These are phyloP conservation scores for Dipodomys stephensi DNA, from an alignment of 2,113 vertebrate genomes.

Conservation along the genomic window DNA sequence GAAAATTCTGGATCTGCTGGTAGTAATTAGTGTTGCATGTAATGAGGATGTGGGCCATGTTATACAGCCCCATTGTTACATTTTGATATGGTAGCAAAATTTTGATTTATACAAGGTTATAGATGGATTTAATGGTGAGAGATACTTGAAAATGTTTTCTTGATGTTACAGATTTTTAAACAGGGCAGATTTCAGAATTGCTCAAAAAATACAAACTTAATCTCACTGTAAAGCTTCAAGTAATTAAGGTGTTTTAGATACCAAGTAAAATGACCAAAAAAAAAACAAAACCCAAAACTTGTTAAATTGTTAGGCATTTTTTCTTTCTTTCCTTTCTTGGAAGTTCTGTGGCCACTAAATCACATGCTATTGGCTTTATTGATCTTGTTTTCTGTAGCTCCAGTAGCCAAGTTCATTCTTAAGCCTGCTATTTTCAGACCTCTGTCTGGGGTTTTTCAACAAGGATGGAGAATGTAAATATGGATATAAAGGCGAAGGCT, in stretches of 20 bases:
- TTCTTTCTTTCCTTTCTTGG: background rate
- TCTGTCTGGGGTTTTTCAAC: constrained; percentile 64
- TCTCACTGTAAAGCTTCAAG: constrained; percentile 70
- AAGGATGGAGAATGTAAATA: constrained; percentile 57
- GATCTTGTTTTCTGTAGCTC: constrained; percentile 48
- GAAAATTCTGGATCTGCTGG: constrained; percentile 91
- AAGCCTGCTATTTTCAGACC: constrained; percentile 52
- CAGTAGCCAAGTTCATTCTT: background rate
- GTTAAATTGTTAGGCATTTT: background rate
- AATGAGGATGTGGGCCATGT: constrained; percentile 89
- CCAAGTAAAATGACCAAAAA: constrained; percentile 41
- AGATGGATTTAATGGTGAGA: constrained; percentile 89
- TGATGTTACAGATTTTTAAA: constrained; percentile 88
- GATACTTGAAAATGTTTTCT: constrained; percentile 87
- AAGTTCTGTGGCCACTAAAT: constrained; percentile 54
- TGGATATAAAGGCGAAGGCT: constrained; percentile 44
- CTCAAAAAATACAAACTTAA: constrained; percentile 85
- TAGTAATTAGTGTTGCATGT: constrained; percentile 94
- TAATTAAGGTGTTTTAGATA: constrained; percentile 74
- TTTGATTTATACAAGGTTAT: constrained; percentile 90
- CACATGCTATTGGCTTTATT: constrained; percentile 15
- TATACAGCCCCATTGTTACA: constrained; percentile 88
- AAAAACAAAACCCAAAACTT: constrained; percentile 50
- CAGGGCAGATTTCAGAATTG: constrained; percentile 83
- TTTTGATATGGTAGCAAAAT: constrained; percentile 92